A percentile compares a stretch with the other conserved stretches of the same genome.
These are phyloP conservation scores for Hormiphora californensis DNA, from an alignment of 37 sponge, comb jelly and placozoan species.

Conservation along the genomic window DNA sequence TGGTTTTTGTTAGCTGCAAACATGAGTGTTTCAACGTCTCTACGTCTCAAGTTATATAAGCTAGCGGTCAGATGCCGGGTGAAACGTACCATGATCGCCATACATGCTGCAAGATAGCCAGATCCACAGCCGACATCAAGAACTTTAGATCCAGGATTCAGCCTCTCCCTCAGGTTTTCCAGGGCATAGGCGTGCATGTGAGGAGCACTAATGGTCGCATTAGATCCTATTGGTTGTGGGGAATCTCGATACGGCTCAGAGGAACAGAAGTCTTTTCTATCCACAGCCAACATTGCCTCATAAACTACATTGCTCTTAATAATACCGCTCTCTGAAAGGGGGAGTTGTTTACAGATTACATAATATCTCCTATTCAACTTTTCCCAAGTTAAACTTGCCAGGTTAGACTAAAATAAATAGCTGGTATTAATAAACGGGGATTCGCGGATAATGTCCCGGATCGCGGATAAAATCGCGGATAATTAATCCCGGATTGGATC, in stretches of 20 bases:
- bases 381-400: too few relatives aligned
- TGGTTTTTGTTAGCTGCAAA: too few relatives aligned
- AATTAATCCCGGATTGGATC: too few relatives aligned
- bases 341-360: neutral
- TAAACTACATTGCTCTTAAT: constrained; percentile 65
- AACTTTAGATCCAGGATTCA: constrained; percentile 62
- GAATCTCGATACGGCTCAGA: constrained; percentile 79
- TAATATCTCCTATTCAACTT: neutral
- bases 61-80: too few relatives aligned
- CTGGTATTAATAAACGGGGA: too few relatives aligned
- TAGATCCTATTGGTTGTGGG: constrained; percentile 87
- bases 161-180: constrained; percentile 72
- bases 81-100: constrained; percentile 77
- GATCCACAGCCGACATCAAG: constrained; percentile 94
- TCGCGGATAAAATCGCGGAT: too few relatives aligned
- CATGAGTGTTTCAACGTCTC: too few relatives aligned
- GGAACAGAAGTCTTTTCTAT: constrained; percentile 68
- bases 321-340: constrained; percentile 59
- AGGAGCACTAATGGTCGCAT: constrained; percentile 95
- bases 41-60: too few relatives aligned
- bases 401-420: too few relatives aligned
- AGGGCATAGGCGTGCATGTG: constrained; percentile 98
- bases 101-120: constrained; percentile 89
- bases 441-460: too few relatives aligned
- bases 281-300: constrained; percentile 72